Evolutionary conservation across 2,113 vertebrate genomes (phyloP).

Genomic region (Girardinichthys multiradiatus): DNA sequence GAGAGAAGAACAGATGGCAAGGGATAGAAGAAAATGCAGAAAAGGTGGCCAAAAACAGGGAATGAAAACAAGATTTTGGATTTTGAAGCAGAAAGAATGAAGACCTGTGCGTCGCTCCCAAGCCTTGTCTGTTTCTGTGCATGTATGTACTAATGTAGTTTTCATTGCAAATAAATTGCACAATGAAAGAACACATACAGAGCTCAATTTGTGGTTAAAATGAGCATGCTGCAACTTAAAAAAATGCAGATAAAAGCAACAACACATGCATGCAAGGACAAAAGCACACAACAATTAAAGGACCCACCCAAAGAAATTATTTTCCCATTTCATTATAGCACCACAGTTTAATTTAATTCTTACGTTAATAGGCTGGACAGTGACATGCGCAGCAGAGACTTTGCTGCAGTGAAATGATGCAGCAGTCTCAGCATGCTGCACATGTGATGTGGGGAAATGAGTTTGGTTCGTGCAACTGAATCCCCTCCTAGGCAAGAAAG

Average conservation of each 20-base stretch:
- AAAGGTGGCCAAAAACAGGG: not conserved
- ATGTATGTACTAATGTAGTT: not conserved
- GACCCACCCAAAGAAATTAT: not conserved
- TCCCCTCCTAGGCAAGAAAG: conserved; percentile 4
- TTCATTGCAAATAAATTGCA: not conserved
- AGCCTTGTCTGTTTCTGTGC: not conserved
- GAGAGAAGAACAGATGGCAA: not conserved
- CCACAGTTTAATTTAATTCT: not conserved
- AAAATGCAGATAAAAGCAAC: not conserved
- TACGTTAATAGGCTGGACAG: not conserved
- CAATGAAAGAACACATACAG: not conserved
- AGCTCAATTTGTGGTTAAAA: conserved; percentile 9
- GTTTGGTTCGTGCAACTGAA: conserved; percentile 3
- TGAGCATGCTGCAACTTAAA: not conserved
- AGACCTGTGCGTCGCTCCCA: not conserved
- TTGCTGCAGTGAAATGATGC: conserved; percentile 53
- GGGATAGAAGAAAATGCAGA: not conserved
- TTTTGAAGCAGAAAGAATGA: not conserved
- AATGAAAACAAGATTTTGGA: not conserved
- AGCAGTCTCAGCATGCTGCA: conserved; percentile 39
- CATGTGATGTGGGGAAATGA: conserved; percentile 4
- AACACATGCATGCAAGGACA: not conserved
- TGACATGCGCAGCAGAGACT: conserved; percentile 15
- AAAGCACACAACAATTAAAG: not conserved
- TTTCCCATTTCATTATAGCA: not conserved